A percentile compares a stretch with the other conserved stretches of the same genome.
phyloP scores from a whole-genome alignment of 1,140 invertebrate species.

The Ceratina australensis region DNA sequence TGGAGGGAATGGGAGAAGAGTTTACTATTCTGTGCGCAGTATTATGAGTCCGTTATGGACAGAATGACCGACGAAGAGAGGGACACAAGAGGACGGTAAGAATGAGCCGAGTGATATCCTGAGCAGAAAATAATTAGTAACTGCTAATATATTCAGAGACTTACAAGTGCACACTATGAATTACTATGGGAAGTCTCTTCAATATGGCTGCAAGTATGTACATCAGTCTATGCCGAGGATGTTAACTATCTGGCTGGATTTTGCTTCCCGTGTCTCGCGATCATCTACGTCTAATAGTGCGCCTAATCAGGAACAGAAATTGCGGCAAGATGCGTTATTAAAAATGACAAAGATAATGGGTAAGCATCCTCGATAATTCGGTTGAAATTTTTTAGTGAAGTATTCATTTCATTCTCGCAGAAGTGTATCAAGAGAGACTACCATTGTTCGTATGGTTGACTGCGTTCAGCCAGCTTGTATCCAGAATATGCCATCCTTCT shows the following conservation, averaged over 20 bases:
- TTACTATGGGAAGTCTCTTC: conserved; percentile 88
- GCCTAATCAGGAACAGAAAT: background rate
- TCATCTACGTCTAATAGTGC: background rate
- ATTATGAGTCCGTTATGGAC: conserved; percentile 81
- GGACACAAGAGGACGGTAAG: conserved; percentile 73
- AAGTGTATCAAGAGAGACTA: conserved; percentile 83
- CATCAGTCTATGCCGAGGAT: conserved; percentile 97
- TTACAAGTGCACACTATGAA: conserved; percentile 83
- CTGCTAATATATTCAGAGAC: conserved; percentile 71
- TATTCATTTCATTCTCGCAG: conserved; percentile 65
- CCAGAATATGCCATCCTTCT: conserved; percentile 94
- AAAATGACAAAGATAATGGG: conserved; percentile 77
- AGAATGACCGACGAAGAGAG: conserved; percentile 76
- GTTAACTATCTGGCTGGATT: conserved; percentile 94
- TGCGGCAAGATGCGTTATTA: conserved; percentile 55
- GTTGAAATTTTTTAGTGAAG: background rate
- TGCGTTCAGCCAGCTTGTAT: conserved; percentile 95
- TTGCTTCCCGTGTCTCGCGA: conserved; percentile 74
- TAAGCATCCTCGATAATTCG: conserved; percentile 38
- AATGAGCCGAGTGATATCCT: conserved; percentile 3
- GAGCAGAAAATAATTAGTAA: conserved; percentile 10
- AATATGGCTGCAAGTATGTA: conserved; percentile 92
- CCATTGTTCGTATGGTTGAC: conserved; percentile 93
- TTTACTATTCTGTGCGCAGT: conserved; percentile 87
- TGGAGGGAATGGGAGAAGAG: conserved; percentile 92